These are phyloP conservation scores for Camponotus pennsylvanicus DNA, from an alignment of 1,140 invertebrate species.

Conservation along the genomic window DNA sequence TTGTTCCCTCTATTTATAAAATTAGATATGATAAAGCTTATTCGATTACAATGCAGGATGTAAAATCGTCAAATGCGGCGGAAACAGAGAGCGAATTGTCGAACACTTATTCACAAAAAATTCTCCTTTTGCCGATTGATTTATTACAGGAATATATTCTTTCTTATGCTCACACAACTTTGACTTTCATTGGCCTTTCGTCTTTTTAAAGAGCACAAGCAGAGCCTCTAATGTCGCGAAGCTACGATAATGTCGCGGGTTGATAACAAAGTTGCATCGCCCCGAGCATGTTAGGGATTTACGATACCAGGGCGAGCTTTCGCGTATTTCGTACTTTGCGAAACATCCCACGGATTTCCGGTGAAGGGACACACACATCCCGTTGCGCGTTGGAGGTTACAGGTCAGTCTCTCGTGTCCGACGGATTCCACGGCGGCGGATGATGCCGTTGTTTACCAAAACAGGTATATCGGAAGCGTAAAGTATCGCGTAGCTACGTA, in stretches of 20 bases:
- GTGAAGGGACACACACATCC: slow-evolving; percentile 29
- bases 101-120: not conserved
- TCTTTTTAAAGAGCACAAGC: not conserved
- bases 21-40: not conserved
- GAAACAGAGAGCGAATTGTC: not conserved
- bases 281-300: slow-evolving; percentile 10
- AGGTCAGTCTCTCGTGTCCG: slow-evolving; percentile 15
- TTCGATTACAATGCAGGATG: not conserved
- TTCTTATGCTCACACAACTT: not conserved
- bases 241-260: slow-evolving; percentile 21
- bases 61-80: not conserved
- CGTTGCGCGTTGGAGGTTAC: not conserved
- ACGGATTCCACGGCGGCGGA: slow-evolving; percentile 46
- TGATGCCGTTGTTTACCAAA: slow-evolving; percentile 49
- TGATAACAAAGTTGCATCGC: slow-evolving; percentile 38
- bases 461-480: slow-evolving; percentile 51
- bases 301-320: slow-evolving; percentile 26
- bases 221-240: not conserved
- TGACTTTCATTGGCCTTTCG: not conserved
- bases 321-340: slow-evolving; percentile 44
- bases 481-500: slow-evolving; percentile 34
- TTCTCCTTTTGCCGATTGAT: not conserved
- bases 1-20: not conserved
- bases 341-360: slow-evolving; percentile 18
- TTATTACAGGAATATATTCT: not conserved